These are phyloP conservation scores for Spisula solida DNA, from an alignment of 2,888 invertebrate species.

Conservation along the genomic window DNA sequence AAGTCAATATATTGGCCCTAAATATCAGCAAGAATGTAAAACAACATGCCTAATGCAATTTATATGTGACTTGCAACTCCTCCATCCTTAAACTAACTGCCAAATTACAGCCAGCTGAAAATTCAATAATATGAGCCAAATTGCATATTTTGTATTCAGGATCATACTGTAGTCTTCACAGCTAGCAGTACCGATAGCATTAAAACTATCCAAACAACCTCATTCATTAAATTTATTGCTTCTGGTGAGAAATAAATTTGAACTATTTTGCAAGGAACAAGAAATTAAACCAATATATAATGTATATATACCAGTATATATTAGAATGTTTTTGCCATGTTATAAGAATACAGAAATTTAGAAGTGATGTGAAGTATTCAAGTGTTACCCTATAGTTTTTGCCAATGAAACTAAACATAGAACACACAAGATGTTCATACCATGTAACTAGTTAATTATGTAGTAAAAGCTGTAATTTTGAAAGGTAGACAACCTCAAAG, in stretches of 20 bases:
- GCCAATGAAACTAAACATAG: neutral
- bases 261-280: neutral
- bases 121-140: neutral
- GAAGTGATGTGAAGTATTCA: neutral
- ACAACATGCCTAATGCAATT: conserved; percentile 1
- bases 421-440: conserved; percentile 22
- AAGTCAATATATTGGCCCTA: neutral
- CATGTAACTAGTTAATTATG: neutral
- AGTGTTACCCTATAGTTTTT: neutral
- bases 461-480: neutral
- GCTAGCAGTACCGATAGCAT: neutral
- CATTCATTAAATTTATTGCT: no score
- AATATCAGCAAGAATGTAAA: neutral
- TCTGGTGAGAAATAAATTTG: neutral
- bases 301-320: neutral
- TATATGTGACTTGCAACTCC: neutral
- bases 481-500: neutral
- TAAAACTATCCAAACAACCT: no score
- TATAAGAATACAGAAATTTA: neutral
- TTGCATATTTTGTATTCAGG: neutral
- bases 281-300: neutral
- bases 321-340: neutral
- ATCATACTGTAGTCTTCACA: neutral
- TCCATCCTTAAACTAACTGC: neutral
- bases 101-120: conserved; percentile 9